Percentiles rank a stretch among this genome's conserved stretches.
Evolutionary conservation across 2,113 vertebrate species (phyloP).

Genomic region (Octodon degus): DNA sequence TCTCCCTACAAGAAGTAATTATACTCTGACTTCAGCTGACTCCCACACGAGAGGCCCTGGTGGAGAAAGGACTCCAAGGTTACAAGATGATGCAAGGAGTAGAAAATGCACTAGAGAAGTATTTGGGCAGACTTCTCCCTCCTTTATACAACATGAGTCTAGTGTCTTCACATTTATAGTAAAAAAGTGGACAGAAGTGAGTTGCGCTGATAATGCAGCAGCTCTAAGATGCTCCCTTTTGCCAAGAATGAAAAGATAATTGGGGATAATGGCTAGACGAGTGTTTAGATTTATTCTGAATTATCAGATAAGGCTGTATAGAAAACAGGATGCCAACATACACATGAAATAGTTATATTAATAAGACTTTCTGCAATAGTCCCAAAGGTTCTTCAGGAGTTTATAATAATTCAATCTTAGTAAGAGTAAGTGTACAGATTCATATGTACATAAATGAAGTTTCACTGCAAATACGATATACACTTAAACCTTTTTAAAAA

Average conservation of each 20-base stretch:
- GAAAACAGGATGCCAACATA: slow-evolving; percentile 41
- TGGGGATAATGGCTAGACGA: neutral
- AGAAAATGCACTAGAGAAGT: slow-evolving; percentile 53
- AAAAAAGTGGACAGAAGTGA: slow-evolving; percentile 47
- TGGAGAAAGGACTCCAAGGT: slow-evolving; percentile 55
- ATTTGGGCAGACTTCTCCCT: neutral
- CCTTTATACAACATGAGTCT: slow-evolving; percentile 8
- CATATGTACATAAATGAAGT: neutral
- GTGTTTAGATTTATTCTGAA: slow-evolving; percentile 44
- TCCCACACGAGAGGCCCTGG: slow-evolving; percentile 24
- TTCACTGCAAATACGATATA: neutral
- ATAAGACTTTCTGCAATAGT: slow-evolving; percentile 42
- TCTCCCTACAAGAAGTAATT: slow-evolving; percentile 54
- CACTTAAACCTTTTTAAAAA: neutral
- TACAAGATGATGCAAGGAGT: slow-evolving; percentile 14
- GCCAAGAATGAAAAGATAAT: slow-evolving; percentile 53
- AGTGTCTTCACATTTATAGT: neutral
- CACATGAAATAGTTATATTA: slow-evolving; percentile 44
- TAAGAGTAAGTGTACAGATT: slow-evolving; percentile 14
- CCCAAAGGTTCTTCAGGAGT: slow-evolving; percentile 33
- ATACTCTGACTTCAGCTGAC: slow-evolving; percentile 49
- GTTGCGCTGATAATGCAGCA: neutral
- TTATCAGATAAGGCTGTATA: neutral
- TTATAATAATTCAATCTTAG: neutral
- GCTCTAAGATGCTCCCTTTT: slow-evolving; percentile 27